Percentiles rank a stretch among this genome's conserved stretches.
These are phyloP conservation scores for Podiceps cristatus DNA, from an alignment of 2,113 vertebrate genomes.

Conservation along the genomic window DNA sequence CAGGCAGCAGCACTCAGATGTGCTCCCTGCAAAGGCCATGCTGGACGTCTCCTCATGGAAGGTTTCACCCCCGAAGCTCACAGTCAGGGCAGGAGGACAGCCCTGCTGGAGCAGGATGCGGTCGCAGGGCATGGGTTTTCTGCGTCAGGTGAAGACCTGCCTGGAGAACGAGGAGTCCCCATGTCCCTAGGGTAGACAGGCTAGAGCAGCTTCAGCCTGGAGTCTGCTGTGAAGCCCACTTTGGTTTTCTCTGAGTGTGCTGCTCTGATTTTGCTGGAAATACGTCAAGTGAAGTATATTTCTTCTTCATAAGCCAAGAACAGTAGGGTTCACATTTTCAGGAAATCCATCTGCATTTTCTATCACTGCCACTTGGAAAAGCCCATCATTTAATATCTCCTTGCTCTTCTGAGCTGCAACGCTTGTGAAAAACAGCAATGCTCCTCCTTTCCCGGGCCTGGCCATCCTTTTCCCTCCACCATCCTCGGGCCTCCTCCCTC, in stretches of 20 bases:
- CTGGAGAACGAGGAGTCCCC: rapidly evolving
- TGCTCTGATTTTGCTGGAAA: neutral
- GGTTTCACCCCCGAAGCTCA: neutral
- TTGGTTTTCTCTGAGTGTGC: neutral
- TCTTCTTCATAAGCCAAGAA: neutral
- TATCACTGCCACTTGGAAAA: neutral
- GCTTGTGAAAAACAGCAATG: neutral
- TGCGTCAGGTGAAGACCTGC: neutral
- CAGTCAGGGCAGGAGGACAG: neutral
- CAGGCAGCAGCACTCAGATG: neutral
- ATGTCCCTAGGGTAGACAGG: neutral
- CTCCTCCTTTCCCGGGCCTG: neutral
- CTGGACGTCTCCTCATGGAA: neutral
- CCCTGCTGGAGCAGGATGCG: neutral
- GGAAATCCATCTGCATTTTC: neutral
- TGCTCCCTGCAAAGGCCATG: neutral
- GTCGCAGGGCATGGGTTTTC: neutral
- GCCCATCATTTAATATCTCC: neutral
- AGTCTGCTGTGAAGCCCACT: neutral
- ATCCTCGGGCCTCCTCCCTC: neutral
- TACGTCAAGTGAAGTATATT: neutral
- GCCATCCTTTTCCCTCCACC: neutral
- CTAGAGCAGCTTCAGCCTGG: neutral
- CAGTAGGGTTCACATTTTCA: neutral
- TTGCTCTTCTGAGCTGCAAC: neutral